phyloP scores from a whole-genome alignment of 2,888 invertebrate genomes.

The Macrosiphum euphorbiae region DNA sequence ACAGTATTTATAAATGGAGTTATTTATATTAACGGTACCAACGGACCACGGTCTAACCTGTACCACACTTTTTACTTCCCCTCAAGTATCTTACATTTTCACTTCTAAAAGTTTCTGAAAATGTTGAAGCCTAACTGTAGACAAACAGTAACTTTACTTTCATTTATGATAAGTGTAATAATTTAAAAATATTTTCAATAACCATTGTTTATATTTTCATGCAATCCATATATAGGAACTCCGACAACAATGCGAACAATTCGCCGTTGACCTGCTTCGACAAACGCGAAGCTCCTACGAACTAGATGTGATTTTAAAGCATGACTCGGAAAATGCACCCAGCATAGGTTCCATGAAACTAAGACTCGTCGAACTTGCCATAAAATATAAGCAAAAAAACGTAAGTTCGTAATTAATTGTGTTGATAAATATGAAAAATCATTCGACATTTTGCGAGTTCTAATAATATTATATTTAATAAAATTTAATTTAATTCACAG shows the following conservation, averaged over 20 bases:
- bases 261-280: constrained; percentile 90
- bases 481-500: neutral
- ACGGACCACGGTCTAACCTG: neutral
- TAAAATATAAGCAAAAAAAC: constrained; percentile 95
- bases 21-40: neutral
- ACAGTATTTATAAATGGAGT: neutral
- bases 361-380: constrained; percentile 88
- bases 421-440: neutral
- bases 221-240: constrained; percentile 73
- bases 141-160: neutral
- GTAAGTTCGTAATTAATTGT: constrained; percentile 71
- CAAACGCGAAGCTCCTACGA: constrained; percentile 94
- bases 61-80: neutral
- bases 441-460: neutral
- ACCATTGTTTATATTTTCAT: neutral
- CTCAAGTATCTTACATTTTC: neutral
- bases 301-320: constrained; percentile 92
- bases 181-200: neutral
- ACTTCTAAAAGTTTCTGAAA: neutral
- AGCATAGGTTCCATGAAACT: constrained; percentile 88
- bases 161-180: neutral
- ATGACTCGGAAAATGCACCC: constrained; percentile 83
- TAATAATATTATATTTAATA: neutral
- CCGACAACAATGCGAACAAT: constrained; percentile 88
- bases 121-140: neutral